These are phyloP conservation scores for Serilophus lunatus DNA, from an alignment of 2,113 vertebrate species.

Conservation along the genomic window DNA sequence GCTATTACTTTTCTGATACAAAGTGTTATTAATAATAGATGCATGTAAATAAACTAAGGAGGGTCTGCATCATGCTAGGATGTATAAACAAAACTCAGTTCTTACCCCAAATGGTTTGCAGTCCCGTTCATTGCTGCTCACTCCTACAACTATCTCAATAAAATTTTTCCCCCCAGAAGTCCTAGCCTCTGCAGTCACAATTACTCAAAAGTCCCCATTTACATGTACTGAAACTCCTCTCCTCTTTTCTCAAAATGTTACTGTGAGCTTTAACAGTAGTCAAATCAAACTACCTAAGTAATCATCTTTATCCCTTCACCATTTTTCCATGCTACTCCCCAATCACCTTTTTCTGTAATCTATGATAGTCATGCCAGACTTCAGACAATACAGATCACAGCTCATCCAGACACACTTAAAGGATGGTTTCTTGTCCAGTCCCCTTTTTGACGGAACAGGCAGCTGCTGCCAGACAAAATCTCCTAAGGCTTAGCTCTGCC, in stretches of 20 bases:
- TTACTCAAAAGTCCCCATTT: neutral
- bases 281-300: neutral
- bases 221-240: neutral
- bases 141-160: neutral
- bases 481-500: neutral
- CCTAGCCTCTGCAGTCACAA: neutral
- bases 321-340: neutral
- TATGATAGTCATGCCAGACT: neutral
- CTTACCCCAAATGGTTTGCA: neutral
- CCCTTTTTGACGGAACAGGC: neutral
- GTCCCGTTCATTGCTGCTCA: neutral
- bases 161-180: neutral
- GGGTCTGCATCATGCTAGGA: neutral
- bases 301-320: neutral
- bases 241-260: neutral
- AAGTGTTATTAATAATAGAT: neutral
- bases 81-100: neutral
- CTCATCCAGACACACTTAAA: neutral
- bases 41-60: neutral
- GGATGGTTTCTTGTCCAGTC: neutral
- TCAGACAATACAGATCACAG: rapidly evolving
- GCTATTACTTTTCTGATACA: neutral
- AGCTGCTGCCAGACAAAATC: neutral
- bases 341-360: neutral
- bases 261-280: neutral